These are phyloP conservation scores for Grantiella picta DNA, from an alignment of 2,113 vertebrate genomes.

Conservation along the genomic window DNA sequence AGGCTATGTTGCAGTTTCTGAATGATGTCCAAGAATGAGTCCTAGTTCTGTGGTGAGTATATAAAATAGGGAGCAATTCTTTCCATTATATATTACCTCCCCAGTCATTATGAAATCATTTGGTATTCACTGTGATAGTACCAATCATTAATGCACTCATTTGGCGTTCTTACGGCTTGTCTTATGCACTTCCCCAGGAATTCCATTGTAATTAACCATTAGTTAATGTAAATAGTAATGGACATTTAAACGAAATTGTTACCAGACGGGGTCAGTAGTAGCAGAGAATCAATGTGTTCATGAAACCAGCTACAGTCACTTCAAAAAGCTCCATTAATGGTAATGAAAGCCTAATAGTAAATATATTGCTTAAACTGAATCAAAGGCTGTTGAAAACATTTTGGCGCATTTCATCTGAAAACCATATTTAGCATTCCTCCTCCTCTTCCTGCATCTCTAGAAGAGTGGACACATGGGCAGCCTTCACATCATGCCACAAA, in stretches of 20 bases:
- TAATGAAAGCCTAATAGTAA: slow-evolving; percentile 7
- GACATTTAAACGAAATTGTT: slow-evolving; percentile 66
- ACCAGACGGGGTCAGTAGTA: slow-evolving; percentile 53
- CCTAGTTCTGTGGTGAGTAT: slow-evolving; percentile 58
- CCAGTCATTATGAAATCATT: slow-evolving; percentile 76
- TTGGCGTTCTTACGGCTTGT: slow-evolving; percentile 69
- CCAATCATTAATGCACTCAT: slow-evolving; percentile 75
- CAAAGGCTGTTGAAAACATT: not conserved
- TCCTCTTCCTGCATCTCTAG: not conserved
- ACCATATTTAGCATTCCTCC: not conserved
- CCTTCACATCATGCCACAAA: not conserved
- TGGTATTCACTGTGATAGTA: slow-evolving; percentile 74
- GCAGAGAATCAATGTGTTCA: slow-evolving; percentile 46
- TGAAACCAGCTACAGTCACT: not conserved
- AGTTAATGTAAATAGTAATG: slow-evolving; percentile 76
- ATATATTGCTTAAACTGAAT: not conserved
- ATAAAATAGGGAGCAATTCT: slow-evolving; percentile 65
- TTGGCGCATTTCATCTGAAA: not conserved
- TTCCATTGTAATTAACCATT: slow-evolving; percentile 75
- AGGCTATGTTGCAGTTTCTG: slow-evolving; percentile 41
- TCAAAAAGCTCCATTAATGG: slow-evolving; percentile 5
- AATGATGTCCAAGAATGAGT: slow-evolving; percentile 59
- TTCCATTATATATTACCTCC: slow-evolving; percentile 70
- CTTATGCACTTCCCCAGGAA: slow-evolving; percentile 68
- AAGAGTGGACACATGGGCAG: not conserved